A percentile compares a stretch with the other conserved stretches of the same genome.
Evolutionary conservation across 2,113 vertebrate species (phyloP).

Genomic region (Hydrochoerus hydrochaeris): DNA sequence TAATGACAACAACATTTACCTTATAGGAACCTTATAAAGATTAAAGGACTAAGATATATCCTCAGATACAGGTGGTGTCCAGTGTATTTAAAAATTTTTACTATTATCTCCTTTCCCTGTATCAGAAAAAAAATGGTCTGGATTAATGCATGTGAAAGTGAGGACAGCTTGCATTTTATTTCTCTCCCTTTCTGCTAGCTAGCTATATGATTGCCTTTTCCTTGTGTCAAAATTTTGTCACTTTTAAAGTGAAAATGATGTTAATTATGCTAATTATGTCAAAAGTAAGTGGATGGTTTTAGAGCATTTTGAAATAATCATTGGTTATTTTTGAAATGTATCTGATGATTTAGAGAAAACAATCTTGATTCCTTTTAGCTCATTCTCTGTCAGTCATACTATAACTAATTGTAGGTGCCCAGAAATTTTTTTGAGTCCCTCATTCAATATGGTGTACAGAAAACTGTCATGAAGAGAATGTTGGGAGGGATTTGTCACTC

Average conservation of each 20-base stretch:
- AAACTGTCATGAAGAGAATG: not conserved
- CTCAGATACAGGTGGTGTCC: not conserved
- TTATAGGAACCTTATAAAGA: not conserved
- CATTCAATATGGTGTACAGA: not conserved
- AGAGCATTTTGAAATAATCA: conserved; percentile 45
- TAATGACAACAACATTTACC: not conserved
- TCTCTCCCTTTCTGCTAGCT: not conserved
- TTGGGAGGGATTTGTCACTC: not conserved
- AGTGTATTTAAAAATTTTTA: not conserved
- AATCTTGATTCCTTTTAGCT: conserved; percentile 44
- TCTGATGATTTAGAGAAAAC: not conserved
- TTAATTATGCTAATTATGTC: conserved; percentile 28
- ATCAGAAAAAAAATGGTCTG: not conserved
- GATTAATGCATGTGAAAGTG: not conserved
- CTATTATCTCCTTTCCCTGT: not conserved
- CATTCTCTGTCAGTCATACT: not conserved
- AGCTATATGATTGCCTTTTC: not conserved
- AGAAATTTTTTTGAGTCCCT: not conserved
- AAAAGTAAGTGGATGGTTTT: conserved; percentile 37
- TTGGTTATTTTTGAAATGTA: conserved; percentile 52
- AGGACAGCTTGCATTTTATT: conserved; percentile 26
- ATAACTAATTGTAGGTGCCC: not conserved
- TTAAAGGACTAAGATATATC: not conserved
- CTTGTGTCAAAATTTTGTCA: conserved; percentile 47
- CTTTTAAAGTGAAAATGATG: conserved; percentile 50